Conservation (phyloP, 2,113 vertebrate species). For the Trochalopteron elliotii region DNA sequence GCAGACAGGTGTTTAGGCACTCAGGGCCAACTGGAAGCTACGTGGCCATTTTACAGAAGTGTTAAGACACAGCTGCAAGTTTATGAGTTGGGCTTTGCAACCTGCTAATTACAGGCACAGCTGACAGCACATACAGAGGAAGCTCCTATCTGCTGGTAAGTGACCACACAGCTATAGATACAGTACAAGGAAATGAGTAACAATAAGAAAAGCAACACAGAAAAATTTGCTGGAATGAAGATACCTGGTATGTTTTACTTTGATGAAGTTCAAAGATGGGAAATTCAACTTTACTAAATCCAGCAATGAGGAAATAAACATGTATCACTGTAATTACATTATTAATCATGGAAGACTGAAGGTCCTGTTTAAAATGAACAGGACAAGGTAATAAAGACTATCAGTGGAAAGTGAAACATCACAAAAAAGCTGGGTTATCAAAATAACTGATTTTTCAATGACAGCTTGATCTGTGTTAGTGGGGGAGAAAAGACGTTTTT, state of each 20-base stretch:
- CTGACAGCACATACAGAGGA: background rate
- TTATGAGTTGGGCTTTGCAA: background rate
- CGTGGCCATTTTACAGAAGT: background rate
- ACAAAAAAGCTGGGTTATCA: background rate
- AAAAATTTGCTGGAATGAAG: background rate
- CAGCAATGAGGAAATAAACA: background rate
- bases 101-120: background rate
- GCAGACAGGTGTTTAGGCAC: background rate
- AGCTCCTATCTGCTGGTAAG: background rate
- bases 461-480: background rate
- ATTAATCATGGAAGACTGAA: background rate
- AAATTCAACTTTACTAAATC: background rate
- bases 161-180: background rate
- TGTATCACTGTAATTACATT: background rate
- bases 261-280: background rate
- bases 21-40: background rate
- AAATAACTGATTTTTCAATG: background rate
- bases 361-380: background rate
- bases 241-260: background rate
- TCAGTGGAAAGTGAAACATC: background rate
- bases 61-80: slow-evolving; percentile 13
- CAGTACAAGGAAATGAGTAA: background rate
- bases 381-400: background rate
- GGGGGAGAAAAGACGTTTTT: background rate
- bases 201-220: background rate